These are phyloP conservation scores for Rhyacophila brunnea DNA, from an alignment of 1,140 invertebrate species.

Conservation along the genomic window DNA sequence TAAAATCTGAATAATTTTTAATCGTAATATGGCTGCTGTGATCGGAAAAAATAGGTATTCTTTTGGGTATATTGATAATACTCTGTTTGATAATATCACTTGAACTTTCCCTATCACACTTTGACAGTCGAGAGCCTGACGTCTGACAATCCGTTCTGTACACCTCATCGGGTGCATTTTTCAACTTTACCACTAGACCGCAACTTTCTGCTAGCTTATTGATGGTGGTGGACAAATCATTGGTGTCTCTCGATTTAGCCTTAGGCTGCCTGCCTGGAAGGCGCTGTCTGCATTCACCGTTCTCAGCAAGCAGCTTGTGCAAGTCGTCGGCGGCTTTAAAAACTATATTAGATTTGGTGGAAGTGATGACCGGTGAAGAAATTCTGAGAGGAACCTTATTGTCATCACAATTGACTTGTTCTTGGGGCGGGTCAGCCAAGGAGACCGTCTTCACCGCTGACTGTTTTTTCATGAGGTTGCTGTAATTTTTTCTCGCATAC, in stretches of 20 bases:
- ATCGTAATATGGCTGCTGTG: too few species aligned
- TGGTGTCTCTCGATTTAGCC: not conserved
- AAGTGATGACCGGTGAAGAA: not conserved
- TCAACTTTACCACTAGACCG: too few species aligned
- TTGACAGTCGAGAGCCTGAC: too few species aligned
- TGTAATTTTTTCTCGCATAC: constrained; percentile 19
- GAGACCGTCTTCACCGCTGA: not conserved
- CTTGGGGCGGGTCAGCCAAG: not conserved
- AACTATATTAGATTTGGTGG: not conserved
- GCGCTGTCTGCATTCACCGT: not conserved
- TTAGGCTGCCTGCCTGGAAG: not conserved
- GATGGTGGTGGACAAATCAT: not conserved
- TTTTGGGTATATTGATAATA: too few species aligned
- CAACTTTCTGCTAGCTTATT: not conserved
- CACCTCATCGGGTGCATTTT: too few species aligned
- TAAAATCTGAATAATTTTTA: too few species aligned
- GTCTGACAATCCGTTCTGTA: too few species aligned
- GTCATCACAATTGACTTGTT: constrained; percentile 12
- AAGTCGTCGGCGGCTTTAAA: too few species aligned
- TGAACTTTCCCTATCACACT: too few species aligned
- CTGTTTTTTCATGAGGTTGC: constrained; percentile 13
- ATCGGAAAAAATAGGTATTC: too few species aligned
- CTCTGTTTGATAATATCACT: too few species aligned
- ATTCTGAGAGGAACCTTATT: constrained; percentile 14
- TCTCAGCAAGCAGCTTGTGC: too few species aligned